A percentile compares a stretch with the other conserved stretches of the same genome.
phyloP scores from a whole-genome alignment of 2,113 vertebrate species.

The Gopherus evgoodei region DNA sequence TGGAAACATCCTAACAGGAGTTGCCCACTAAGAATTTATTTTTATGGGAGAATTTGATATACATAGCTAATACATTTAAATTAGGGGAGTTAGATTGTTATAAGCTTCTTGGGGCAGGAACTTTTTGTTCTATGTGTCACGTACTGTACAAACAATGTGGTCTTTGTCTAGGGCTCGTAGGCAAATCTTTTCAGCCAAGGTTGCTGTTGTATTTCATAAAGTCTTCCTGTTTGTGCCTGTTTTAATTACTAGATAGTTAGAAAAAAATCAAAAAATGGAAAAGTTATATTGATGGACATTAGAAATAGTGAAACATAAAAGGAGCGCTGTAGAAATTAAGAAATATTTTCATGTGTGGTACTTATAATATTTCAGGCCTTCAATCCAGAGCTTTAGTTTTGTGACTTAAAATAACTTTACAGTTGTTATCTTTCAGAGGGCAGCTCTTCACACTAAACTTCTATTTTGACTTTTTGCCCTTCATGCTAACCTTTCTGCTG shows the following conservation, averaged over 20 bases:
- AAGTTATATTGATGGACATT: not conserved
- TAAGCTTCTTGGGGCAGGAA: not conserved
- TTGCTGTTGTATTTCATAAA: not conserved
- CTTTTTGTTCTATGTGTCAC: not conserved
- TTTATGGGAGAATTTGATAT: not conserved
- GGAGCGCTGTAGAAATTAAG: not conserved
- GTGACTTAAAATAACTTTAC: not conserved
- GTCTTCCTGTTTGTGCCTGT: not conserved
- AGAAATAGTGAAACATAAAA: not conserved
- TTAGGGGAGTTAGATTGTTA: not conserved
- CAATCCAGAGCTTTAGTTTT: not conserved
- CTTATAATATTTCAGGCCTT: conserved; percentile 8
- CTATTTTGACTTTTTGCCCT: not conserved
- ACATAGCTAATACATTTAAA: not conserved
- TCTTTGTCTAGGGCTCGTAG: not conserved
- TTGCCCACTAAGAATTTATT: not conserved
- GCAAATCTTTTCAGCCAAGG: not conserved
- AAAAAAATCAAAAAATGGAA: not conserved
- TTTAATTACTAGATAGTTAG: not conserved
- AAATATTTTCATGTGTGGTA: not conserved
- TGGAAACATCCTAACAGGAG: not conserved
- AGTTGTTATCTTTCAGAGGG: not conserved
- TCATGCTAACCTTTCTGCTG: not conserved
- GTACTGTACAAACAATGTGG: not conserved
- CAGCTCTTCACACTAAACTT: not conserved